Percentiles rank a stretch among this genome's conserved stretches.
These are phyloP conservation scores for Dilophus febrilis DNA, from an alignment of 2,888 invertebrate genomes.

Conservation along the genomic window DNA sequence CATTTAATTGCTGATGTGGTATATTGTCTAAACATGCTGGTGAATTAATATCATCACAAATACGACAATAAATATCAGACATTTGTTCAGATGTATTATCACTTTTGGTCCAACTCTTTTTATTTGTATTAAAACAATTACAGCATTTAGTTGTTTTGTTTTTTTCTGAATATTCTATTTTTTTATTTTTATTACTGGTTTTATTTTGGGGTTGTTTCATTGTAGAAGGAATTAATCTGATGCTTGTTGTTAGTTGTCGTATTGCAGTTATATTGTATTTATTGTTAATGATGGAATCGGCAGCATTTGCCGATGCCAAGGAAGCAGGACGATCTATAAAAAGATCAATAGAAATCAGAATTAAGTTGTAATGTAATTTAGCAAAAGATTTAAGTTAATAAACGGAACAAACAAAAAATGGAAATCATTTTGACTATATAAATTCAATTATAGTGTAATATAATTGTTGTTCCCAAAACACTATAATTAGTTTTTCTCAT, in stretches of 20 bases:
- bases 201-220: too few relatives aligned
- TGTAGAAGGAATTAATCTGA: too few relatives aligned
- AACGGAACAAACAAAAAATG: too few relatives aligned
- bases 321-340: constrained; percentile 33
- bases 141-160: constrained; percentile 25
- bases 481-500: too few relatives aligned
- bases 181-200: too few relatives aligned
- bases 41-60: constrained; percentile 26
- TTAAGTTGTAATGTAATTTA: too few relatives aligned
- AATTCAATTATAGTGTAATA: too few relatives aligned
- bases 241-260: neutral
- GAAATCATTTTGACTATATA: too few relatives aligned
- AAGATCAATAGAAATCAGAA: constrained; percentile 11
- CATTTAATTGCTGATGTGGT: constrained; percentile 21
- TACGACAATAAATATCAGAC: constrained; percentile 42
- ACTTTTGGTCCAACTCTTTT: constrained; percentile 20
- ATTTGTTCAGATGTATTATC: constrained; percentile 29
- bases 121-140: constrained; percentile 24
- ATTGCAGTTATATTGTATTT: constrained; percentile 14
- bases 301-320: constrained; percentile 25
- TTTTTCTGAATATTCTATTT: too few relatives aligned
- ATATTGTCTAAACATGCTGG: constrained; percentile 35
- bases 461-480: too few relatives aligned
- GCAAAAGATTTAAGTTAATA: too few relatives aligned
- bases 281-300: constrained; percentile 20